Base-by-base conservation (phyloP, 1,140 invertebrate species). In the Drosophila miranda region DNA sequence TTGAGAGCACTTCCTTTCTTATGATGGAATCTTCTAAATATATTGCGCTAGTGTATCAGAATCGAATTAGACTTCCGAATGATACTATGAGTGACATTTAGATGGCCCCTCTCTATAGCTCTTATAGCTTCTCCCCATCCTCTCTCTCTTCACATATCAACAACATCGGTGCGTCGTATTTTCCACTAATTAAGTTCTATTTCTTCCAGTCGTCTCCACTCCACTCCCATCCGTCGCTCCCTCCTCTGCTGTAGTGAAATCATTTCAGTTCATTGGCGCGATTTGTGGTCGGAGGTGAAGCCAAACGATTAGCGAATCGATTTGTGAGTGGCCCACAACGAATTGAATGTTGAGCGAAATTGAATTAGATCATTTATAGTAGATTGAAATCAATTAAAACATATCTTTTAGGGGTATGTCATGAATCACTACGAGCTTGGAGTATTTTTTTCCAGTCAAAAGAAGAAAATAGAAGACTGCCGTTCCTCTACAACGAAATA, bases 251-350 rank as follows among this genome's bases (percentile, higher is more conserved):
- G 46, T 59, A 83, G 75, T 75, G 75, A 83, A 83, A 75, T 55
- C 71, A 83, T 75, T 83, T 78, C 79, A 78, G 79, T 82, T 82
- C 75, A 82, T 83, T 83, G 79, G 79, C 79, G 75, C 71, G 56
- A 75, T 61, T 38, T 38, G 34, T 11, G 34, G 34, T 38, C 34
- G 11, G 11, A 46, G 48, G 45, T 66, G 42, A 73, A 73, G 62
- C 49, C 54, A 67, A 63, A 38, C 73, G 64, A 76, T 76, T 76
- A 76, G 38, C 48, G 30, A 53, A 45, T 75, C 55, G 41, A 60
- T 56, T 73, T 64, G 70, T 58, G 23, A 38, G 44, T 56, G 44
- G 21, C 19, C 11, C 14, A 56, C 44, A 56, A 19, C 16, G n/a
- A 56, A 56, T 30, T 56, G 13, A 21, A 46, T 19, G 43, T 56